Evolutionary conservation across 2,888 invertebrate genomes (phyloP), one percentile per base, ranked within the genome.

Genomic region (Tubulanus polymorphus): DNA sequence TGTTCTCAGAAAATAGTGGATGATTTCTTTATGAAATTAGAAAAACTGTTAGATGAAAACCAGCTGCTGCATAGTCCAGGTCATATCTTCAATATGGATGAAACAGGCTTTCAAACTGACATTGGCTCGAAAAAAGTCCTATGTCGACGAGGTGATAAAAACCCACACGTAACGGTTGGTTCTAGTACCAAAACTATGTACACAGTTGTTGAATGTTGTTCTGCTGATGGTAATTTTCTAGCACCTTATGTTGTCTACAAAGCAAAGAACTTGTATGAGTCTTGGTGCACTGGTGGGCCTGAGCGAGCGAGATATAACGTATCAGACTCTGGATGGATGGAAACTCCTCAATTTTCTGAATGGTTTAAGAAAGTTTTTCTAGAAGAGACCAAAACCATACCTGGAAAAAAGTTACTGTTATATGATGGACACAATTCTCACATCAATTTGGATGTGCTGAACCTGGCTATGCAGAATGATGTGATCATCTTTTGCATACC

Each of bases 201-300:
- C 20, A 52, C 52, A 18, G 56, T 59, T 10, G 58, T 58, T 15
- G 52, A 53, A 29, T 58, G 55, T 54, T 48, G 48, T 30, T 51
- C 53, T 32, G 61, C 58, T 35, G 46, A 37, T 48, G 61, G 58
- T 5, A 35, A 56, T 28, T 12, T 51, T 18, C 52, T 56, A 25
- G 58, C 61, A 35, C 56, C 56, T n/a, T 57, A 56, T 46, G 53
- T 59, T 12, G 56, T 53, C 23, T 59, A 59, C 37, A 52, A 56
- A 32, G 50, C 53, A 3, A 59, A 53, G 41, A 53, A 59, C 41
- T 26, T 59, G 46, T 59, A 59, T 35, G 27, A 28, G n/a, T 48
- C 41, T 25, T 59, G 59, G 59, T 50, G 26, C 28, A 12, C 15
- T 15, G 58, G 54, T 50, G 56, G 59, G 27, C 56, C 51, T 23